Evolutionary conservation across 2,797 vertebrate species (phyloP).

Genomic region (Ispidina lecontei): DNA sequence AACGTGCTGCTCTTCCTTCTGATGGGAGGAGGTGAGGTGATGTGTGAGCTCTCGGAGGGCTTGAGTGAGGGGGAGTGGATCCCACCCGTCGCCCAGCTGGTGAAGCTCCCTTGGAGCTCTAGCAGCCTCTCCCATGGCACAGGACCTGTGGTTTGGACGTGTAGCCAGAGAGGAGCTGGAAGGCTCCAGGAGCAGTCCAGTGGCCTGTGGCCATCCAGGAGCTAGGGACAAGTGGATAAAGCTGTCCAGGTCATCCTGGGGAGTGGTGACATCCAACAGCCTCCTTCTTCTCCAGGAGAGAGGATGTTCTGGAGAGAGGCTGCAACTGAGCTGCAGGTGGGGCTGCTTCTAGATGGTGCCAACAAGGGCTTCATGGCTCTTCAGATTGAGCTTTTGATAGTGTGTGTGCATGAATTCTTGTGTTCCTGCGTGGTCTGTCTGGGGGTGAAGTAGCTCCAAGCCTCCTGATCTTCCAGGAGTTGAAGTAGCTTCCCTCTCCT

Average conservation of each 20-base stretch:
- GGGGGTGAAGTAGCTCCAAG: background rate
- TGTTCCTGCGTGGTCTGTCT: rapidly evolving
- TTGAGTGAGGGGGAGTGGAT: background rate
- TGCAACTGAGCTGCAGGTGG: background rate
- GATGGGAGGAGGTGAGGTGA: background rate
- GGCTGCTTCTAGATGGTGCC: background rate
- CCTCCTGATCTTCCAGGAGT: background rate
- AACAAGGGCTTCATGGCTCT: background rate
- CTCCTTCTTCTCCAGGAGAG: background rate
- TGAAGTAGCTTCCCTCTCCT: background rate
- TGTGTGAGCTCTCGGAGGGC: background rate
- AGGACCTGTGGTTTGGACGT: rapidly evolving
- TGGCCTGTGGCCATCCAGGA: background rate
- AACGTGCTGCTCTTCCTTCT: background rate
- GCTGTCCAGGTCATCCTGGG: background rate
- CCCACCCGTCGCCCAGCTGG: background rate
- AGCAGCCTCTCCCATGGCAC: background rate
- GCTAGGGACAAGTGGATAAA: background rate
- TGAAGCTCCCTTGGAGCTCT: background rate
- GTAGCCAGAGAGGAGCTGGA: background rate
- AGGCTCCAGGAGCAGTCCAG: background rate
- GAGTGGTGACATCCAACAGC: background rate
- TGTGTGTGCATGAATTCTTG: too few species aligned
- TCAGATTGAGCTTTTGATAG: background rate
- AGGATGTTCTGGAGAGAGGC: background rate